Evolutionary conservation across 2,888 invertebrate genomes (phyloP).

Genomic region (Tigriopus californicus): DNA sequence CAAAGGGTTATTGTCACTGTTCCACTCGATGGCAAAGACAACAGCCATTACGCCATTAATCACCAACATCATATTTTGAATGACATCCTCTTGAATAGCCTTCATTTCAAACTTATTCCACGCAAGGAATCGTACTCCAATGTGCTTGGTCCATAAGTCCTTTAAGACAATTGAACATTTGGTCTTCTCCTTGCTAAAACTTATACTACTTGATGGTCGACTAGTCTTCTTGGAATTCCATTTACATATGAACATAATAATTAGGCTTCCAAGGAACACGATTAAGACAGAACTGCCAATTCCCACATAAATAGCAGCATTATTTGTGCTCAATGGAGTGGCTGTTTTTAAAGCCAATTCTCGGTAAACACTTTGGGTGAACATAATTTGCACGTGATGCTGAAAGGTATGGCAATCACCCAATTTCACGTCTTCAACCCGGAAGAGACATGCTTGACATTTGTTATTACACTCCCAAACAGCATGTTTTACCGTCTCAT

Average conservation of each 20-base stretch:
- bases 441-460: neutral
- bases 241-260: neutral
- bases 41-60: neutral
- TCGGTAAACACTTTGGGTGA: neutral
- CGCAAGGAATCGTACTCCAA: neutral
- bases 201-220: neutral
- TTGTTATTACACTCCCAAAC: neutral
- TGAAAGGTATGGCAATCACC: neutral
- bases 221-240: neutral
- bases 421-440: neutral
- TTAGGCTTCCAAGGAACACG: neutral
- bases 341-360: too few species aligned
- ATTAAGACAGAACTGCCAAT: neutral
- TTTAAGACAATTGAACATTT: neutral
- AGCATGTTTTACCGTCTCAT: neutral
- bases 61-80: neutral
- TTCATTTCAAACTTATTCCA: neutral
- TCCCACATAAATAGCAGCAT: neutral
- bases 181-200: neutral
- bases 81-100: constrained; percentile 1
- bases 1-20: constrained; percentile 4
- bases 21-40: constrained; percentile 7
- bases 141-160: neutral
- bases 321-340: neutral
- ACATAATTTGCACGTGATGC: neutral